phyloP scores from a whole-genome alignment of 2,888 invertebrate genomes.

The Strigamia transsilvanica region DNA sequence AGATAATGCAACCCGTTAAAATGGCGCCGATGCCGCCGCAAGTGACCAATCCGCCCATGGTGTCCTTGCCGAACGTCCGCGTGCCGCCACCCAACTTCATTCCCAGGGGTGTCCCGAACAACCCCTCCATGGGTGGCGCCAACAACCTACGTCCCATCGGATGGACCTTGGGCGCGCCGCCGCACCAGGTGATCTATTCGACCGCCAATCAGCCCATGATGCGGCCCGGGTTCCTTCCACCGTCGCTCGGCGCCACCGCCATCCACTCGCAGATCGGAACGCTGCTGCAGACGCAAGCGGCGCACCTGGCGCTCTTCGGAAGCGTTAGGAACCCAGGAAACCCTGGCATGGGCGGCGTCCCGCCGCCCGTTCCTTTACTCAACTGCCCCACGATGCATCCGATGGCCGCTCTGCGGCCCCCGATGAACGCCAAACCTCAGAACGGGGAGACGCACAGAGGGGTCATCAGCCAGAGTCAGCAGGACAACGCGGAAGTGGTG shows the following conservation, averaged over 20 bases:
- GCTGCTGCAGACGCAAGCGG: constrained; percentile 54
- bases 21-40: constrained; percentile 55
- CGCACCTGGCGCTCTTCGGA: constrained; percentile 55
- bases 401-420: background rate
- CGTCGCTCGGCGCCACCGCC: constrained; percentile 54
- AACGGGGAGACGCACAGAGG: constrained; percentile 54
- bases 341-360: background rate
- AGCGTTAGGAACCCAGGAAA: constrained; percentile 27
- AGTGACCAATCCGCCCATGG: constrained; percentile 51
- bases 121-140: background rate
- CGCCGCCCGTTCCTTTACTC: constrained; percentile 26
- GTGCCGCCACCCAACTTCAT: constrained; percentile 59
- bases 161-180: constrained; percentile 55
- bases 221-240: constrained; percentile 56
- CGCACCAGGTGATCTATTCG: constrained; percentile 51
- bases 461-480: constrained; percentile 4
- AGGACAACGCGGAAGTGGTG: constrained; percentile 67
- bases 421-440: constrained; percentile 22
- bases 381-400: constrained; percentile 51
- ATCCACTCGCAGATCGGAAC: constrained; percentile 54
- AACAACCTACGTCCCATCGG: constrained; percentile 55
- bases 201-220: constrained; percentile 56
- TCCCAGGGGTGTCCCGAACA: constrained; percentile 42
- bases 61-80: constrained; percentile 57
- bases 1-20: constrained; percentile 55